Percentiles rank a stretch among this genome's conserved stretches.
phyloP scores from a whole-genome alignment of 2,113 vertebrate species.

The Megaptera novaeangliae region DNA sequence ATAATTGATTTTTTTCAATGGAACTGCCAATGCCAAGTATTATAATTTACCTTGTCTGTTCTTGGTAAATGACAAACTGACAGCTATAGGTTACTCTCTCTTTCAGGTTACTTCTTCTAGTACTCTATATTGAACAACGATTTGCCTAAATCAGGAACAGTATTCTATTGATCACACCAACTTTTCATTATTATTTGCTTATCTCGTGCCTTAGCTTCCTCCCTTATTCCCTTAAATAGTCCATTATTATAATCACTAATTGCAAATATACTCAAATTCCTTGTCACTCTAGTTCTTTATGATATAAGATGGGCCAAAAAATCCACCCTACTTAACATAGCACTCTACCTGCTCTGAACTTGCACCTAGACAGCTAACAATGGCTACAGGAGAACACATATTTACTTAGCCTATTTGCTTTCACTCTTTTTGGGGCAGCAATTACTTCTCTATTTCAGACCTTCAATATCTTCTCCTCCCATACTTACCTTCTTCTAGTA shows the following conservation, averaged over 20 bases:
- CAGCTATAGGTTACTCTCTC: neutral
- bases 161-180: neutral
- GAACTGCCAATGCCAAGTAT: neutral
- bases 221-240: neutral
- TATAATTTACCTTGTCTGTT: neutral
- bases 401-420: neutral
- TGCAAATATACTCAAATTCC: neutral
- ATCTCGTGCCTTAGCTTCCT: neutral
- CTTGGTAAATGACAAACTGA: neutral
- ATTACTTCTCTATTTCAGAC: neutral
- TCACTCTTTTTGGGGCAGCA: neutral
- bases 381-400: neutral
- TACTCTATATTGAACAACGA: neutral
- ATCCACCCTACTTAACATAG: neutral
- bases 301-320: neutral
- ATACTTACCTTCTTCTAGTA: neutral
- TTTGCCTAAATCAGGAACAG: neutral
- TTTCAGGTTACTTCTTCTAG: neutral
- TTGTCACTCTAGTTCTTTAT: neutral
- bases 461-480: neutral
- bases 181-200: neutral
- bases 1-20: neutral
- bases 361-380: neutral
- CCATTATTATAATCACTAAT: neutral
- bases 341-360: neutral